Evolutionary conservation across 1,140 invertebrate genomes (phyloP).

Genomic region (Tenebrio molitor): DNA sequence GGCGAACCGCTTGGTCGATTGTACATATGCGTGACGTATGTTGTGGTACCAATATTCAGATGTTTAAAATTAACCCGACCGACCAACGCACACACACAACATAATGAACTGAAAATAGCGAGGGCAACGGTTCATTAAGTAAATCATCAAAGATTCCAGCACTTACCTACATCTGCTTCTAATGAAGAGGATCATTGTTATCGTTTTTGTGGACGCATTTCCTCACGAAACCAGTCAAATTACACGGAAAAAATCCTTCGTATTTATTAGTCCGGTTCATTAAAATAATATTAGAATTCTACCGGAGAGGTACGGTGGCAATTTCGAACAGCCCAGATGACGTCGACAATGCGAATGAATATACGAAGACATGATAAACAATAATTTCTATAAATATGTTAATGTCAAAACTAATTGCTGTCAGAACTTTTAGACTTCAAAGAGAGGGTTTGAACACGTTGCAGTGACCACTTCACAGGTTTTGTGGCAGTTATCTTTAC

Average conservation of each 20-base stretch:
- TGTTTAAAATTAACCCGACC: slow-evolving; percentile 54
- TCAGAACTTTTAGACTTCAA: slow-evolving; percentile 10
- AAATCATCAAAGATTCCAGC: slow-evolving; percentile 52
- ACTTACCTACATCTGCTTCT: slow-evolving; percentile 50
- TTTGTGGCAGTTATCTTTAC: slow-evolving; percentile 31
- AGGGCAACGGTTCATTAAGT: slow-evolving; percentile 56
- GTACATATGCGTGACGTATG: slow-evolving; percentile 51
- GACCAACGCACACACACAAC: slow-evolving; percentile 45
- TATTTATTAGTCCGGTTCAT: background rate
- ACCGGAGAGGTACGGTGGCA: background rate
- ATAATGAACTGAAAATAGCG: slow-evolving; percentile 55
- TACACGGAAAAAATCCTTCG: background rate
- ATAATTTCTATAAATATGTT: slow-evolving; percentile 31
- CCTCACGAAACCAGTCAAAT: slow-evolving; percentile 21
- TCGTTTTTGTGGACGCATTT: slow-evolving; percentile 25
- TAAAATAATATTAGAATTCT: background rate
- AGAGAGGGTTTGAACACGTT: slow-evolving; percentile 7
- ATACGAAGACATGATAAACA: slow-evolving; percentile 13
- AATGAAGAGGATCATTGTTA: slow-evolving; percentile 45
- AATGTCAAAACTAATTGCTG: background rate
- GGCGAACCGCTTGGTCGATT: slow-evolving; percentile 46
- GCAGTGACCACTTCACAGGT: slow-evolving; percentile 28
- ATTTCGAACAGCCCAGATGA: background rate
- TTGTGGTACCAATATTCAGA: slow-evolving; percentile 49
- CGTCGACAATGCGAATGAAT: slow-evolving; percentile 8